phyloP scores from a whole-genome alignment of 2,888 invertebrate genomes.

The Megastigmus dorsalis region DNA sequence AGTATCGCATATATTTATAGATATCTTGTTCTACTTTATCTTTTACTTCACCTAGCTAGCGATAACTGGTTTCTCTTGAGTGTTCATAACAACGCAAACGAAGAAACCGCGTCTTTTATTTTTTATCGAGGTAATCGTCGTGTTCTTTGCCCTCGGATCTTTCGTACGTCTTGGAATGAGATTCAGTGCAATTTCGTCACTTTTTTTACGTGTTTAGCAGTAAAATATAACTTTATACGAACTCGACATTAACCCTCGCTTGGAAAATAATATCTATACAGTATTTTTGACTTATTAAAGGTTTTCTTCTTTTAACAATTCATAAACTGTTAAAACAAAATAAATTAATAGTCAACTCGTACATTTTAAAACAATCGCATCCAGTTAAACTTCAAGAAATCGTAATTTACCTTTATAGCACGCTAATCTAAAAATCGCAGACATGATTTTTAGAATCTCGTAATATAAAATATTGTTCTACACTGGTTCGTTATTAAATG shows the following conservation, averaged over 20 bases:
- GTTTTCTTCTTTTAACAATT: conserved; percentile 20
- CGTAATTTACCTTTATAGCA: not conserved
- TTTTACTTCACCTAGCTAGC: conserved; percentile 39
- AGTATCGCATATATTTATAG: conserved; percentile 32
- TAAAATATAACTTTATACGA: conserved; percentile 46
- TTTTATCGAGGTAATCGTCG: conserved; percentile 22
- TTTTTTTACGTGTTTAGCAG: conserved; percentile 24
- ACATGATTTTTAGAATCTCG: too few species aligned
- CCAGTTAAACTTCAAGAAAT: not conserved
- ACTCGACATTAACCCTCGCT: conserved; percentile 23
- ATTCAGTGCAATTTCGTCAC: conserved; percentile 40
- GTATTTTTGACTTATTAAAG: conserved; percentile 13
- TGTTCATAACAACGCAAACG: conserved; percentile 30
- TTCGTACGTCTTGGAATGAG: conserved; percentile 15
- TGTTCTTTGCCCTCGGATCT: conserved; percentile 12
- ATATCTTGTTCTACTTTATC: conserved; percentile 34
- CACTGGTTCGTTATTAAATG: conserved; percentile 17
- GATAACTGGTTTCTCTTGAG: conserved; percentile 33
- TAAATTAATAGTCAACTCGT: conserved; percentile 3
- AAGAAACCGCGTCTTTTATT: conserved; percentile 17
- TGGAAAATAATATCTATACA: not conserved
- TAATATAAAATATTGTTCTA: too few species aligned
- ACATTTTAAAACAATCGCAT: conserved; percentile 32
- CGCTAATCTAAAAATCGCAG: too few species aligned
- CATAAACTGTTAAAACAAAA: conserved; percentile 41